Percentiles rank a stretch among this genome's conserved stretches.
These are phyloP conservation scores for Pilophorus perplexus DNA, from an alignment of 2,888 invertebrate species.

Conservation along the genomic window DNA sequence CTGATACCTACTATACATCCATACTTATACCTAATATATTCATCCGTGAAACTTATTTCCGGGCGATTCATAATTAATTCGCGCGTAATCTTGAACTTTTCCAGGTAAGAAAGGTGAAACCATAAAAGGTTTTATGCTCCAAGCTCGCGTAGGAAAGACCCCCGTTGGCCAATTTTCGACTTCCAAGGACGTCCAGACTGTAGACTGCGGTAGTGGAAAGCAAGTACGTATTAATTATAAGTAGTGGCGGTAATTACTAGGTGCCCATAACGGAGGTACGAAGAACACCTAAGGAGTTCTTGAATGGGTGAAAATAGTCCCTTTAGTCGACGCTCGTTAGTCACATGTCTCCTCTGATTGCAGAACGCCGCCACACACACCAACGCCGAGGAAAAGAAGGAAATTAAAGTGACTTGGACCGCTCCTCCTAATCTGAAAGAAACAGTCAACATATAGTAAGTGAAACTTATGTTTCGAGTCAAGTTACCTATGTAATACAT, in stretches of 20 bases:
- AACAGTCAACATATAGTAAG: conserved; percentile 64
- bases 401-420: conserved; percentile 62
- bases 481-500: too few species aligned
- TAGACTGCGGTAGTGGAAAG: conserved; percentile 57
- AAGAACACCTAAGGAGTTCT: too few species aligned
- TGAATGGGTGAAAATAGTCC: too few species aligned
- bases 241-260: too few species aligned
- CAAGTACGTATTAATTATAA: conserved; percentile 55
- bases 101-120: conserved; percentile 45
- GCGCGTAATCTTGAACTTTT: too few species aligned
- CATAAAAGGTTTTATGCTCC: conserved; percentile 65
- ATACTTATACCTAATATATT: too few species aligned
- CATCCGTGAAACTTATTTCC: too few species aligned
- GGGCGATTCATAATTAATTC: too few species aligned
- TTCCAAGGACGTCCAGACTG: conserved; percentile 55
- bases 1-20: too few species aligned
- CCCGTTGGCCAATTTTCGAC: conserved; percentile 64
- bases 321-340: too few species aligned
- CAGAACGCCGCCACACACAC: conserved; percentile 70
- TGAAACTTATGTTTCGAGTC: conserved; percentile 44
- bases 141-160: conserved; percentile 62
- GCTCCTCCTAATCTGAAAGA: conserved; percentile 63
- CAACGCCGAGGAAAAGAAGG: conserved; percentile 59
- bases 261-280: too few species aligned
- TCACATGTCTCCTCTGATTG: too few species aligned